Evolutionary conservation across 1,140 invertebrate species (phyloP), one percentile per base, ranked within the genome.

Genomic region (Hyles vespertilio): DNA sequence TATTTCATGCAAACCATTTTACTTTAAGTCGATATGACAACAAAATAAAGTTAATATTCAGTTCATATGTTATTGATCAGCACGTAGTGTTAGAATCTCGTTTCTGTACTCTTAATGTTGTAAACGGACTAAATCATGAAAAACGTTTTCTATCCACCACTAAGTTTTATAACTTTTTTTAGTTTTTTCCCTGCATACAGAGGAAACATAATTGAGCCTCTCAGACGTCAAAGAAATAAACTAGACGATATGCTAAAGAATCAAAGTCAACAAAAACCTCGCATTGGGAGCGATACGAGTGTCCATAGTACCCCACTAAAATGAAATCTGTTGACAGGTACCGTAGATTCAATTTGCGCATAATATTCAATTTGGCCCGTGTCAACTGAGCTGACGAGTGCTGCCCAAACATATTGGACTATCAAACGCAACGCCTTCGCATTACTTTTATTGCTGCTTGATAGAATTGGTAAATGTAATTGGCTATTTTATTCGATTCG

Each of bases 331-430:
- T 57, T 59, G 54, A 55, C 58, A 59, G 49, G 62, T 59, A 32
- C 58, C 45, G 49, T 44, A 53, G 58, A 56, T 64, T 59, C 62
- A 64, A 64, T 64, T 64, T 59, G 58, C 57, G 62, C 47, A 64
- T 64, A 64, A 64, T 64, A 59, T 64, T 64, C 62, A 59, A 64
- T 59, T 64, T 57, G 49, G 51, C 55, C 55, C 58, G 54, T 59
- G 58, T 59, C 58, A 59, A 54, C 58, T 54, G 12, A 12, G 33
- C 51, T 46, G 50, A 51, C 48, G 58, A 59, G 46, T 49, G 51
- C 34, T 51, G 36, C 51, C 58, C 44, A 54, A 58, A 58, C 49
- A 58, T 58, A 54, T 44, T 44, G 36, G 11, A 44, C 52, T 43
- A 54, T 44, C 40, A 44, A 54, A 54, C 50, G 34, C 48, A 50